phyloP scores from a whole-genome alignment of 1,140 invertebrate genomes.

The Spodoptera frugiperda region DNA sequence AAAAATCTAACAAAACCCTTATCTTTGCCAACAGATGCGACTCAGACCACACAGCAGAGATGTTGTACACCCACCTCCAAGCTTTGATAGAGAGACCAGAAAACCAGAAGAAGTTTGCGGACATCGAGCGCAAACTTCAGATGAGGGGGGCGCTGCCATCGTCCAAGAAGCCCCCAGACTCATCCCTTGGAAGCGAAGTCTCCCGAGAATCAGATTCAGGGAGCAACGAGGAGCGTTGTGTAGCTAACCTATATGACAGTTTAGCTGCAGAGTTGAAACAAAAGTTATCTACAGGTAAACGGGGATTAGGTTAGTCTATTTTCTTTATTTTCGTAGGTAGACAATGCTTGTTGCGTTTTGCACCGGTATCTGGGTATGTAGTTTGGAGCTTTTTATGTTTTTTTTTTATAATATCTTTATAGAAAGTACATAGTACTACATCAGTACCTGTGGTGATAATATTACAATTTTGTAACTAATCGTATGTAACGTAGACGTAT shows the following conservation, averaged over 20 bases:
- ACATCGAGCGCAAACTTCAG: constrained; percentile 89
- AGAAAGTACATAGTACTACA: no score
- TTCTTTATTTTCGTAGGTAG: constrained; percentile 66
- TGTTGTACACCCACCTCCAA: constrained; percentile 93
- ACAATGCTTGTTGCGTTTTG: constrained; percentile 9
- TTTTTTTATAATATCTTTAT: neutral
- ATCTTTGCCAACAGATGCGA: constrained; percentile 89
- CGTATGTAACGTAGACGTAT: no score
- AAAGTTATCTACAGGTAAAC: constrained; percentile 90
- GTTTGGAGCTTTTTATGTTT: constrained; percentile 9
- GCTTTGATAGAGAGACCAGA: constrained; percentile 93
- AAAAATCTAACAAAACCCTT: neutral
- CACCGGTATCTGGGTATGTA: constrained; percentile 42
- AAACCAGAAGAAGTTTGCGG: constrained; percentile 94
- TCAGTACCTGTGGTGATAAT: no score
- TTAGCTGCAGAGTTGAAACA: constrained; percentile 96
- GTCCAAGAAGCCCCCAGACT: constrained; percentile 86
- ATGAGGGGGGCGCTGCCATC: constrained; percentile 84
- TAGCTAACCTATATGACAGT: constrained; percentile 92
- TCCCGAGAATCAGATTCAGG: constrained; percentile 92
- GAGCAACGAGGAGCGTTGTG: constrained; percentile 89
- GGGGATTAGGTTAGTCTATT: constrained; percentile 78
- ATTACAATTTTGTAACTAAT: no score
- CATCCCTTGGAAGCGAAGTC: constrained; percentile 90
- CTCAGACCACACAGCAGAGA: constrained; percentile 95